Conservation (phyloP, 2,888 invertebrate genomes). For the Corbicula japonica region DNA sequence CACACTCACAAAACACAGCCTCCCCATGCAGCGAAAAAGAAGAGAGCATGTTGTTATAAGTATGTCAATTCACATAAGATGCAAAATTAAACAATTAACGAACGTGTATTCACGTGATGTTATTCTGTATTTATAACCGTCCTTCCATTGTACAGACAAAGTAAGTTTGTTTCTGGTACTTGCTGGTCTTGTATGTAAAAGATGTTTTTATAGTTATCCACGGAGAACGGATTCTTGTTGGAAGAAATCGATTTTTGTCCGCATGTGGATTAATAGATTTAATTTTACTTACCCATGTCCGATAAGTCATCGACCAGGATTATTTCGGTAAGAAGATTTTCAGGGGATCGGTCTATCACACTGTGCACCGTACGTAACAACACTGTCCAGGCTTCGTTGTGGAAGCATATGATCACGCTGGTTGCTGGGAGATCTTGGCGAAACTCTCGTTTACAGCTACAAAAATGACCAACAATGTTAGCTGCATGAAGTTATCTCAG, state of each 20-base stretch:
- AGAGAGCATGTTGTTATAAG: too few species aligned
- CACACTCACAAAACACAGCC: too few species aligned
- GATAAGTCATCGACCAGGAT: conserved; percentile 97
- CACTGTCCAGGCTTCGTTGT: conserved; percentile 96
- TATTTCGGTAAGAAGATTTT: conserved; percentile 92
- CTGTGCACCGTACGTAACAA: conserved; percentile 95
- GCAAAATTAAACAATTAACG: too few species aligned
- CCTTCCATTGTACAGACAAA: too few species aligned
- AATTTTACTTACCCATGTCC: conserved; percentile 88
- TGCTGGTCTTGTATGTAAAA: too few species aligned
- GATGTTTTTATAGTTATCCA: too few species aligned
- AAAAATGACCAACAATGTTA: conserved; percentile 7
- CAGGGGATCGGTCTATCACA: conserved; percentile 93
- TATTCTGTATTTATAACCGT: too few species aligned
- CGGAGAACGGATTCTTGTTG: too few species aligned
- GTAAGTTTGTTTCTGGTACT: too few species aligned
- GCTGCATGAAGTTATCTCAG: too few species aligned
- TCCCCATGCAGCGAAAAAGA: too few species aligned
- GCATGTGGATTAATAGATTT: neutral
- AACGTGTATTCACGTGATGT: neutral
- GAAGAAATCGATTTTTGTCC: neutral
- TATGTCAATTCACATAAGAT: too few species aligned
- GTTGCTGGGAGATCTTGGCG: conserved; percentile 90
- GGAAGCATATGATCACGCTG: conserved; percentile 97
- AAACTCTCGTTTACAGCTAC: conserved; percentile 48